Conservation (phyloP, 2,888 invertebrate species). For the Cetonia aurata region DNA sequence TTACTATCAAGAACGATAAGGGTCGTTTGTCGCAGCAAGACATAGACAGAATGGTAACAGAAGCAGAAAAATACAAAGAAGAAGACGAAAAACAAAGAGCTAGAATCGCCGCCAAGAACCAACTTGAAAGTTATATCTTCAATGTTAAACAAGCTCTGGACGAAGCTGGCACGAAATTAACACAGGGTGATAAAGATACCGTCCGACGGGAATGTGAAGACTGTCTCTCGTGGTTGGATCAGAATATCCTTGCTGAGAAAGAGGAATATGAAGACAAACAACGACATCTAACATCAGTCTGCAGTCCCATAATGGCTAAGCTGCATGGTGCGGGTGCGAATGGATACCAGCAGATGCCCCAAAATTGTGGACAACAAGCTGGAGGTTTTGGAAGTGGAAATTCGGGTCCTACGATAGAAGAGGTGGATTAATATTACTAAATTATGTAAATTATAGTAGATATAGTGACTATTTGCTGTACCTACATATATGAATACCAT, state of each 20-base stretch:
- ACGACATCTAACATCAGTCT: not conserved
- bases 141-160: conserved; percentile 76
- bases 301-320: too few relatives aligned
- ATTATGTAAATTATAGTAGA: too few relatives aligned
- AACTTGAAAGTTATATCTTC: conserved; percentile 62
- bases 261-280: conserved; percentile 76
- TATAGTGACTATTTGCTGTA: too few relatives aligned
- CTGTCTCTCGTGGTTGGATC: conserved; percentile 76
- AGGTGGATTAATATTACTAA: too few relatives aligned
- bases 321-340: too few relatives aligned
- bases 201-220: conserved; percentile 71
- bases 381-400: too few relatives aligned
- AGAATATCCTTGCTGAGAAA: conserved; percentile 75
- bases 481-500: too few relatives aligned
- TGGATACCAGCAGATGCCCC: too few relatives aligned
- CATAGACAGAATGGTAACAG: conserved; percentile 82
- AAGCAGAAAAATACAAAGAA: conserved; percentile 79
- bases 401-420: too few relatives aligned
- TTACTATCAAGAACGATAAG: conserved; percentile 86
- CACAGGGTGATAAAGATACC: conserved; percentile 74
- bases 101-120: conserved; percentile 76
- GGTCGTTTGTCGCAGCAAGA: conserved; percentile 84
- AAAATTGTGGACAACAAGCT: too few relatives aligned
- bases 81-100: conserved; percentile 79
- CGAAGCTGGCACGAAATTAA: conserved; percentile 74